Base-by-base conservation (phyloP, 1,140 invertebrate genomes). In the Propsilocerus akamusi region DNA sequence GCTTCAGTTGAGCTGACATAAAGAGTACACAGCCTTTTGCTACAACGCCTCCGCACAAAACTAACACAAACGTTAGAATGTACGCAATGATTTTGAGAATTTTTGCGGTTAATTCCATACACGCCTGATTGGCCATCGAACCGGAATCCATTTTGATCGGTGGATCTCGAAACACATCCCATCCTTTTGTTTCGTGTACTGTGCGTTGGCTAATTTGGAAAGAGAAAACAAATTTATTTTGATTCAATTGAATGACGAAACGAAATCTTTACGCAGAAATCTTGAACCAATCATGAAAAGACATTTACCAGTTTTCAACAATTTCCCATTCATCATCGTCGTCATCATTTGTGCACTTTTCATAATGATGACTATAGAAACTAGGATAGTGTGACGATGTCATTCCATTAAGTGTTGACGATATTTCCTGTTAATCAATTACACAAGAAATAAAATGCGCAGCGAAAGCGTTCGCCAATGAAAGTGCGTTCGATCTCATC, bases 91-190 rank as follows among this genome's bases (percentile, higher is more conserved):
- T 74, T 73, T 94, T 94, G 51, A 89, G 74, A 53, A 88, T 69
- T 66, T 86, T 84, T 25, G 92, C 81, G 30, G 85, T 88, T 58
- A 86, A 72, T 58, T 90, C 85, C 53, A 90, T 69, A 64, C 86
- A 91, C 63, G 76, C 78, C 65, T 90, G 86, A 60, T 80, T 86
- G 48, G 84, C 85, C 76, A 86, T 86, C 25, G 86, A 90, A 47
- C 85, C 86, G 53, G 83, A 86, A 64, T 91, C 86, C 58, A 81
- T 77, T 64, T 89, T 88, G 50, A 80, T 80, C 7, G 89, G 89
- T 49, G 88, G 82, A 64, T 89, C 82, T 60, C 88, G 72, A 70
- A 95, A 95, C 12, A 93, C 87, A 73, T 95, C 90, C 90, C 90
- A 95, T 77, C 83, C 86, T 81, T 92, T 92, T 51, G 86, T 90